These are phyloP conservation scores for Andrena haemorrhoa DNA, from an alignment of 2,888 invertebrate genomes.

Conservation along the genomic window DNA sequence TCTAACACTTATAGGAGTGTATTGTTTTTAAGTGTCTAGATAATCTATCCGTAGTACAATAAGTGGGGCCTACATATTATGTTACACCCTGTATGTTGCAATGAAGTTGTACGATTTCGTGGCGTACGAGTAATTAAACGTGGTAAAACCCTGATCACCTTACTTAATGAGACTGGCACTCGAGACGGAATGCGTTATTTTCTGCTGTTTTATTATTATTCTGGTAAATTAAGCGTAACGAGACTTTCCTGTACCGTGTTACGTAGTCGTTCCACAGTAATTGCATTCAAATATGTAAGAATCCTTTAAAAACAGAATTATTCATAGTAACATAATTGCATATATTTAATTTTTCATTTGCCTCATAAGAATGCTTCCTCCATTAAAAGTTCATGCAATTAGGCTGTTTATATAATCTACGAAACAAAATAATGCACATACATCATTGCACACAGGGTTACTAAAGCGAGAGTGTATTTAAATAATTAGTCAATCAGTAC, in stretches of 20 bases:
- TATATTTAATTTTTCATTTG: background rate
- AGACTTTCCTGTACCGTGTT: background rate
- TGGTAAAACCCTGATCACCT: constrained; percentile 28
- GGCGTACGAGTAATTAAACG: constrained; percentile 51
- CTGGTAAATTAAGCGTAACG: constrained; percentile 18
- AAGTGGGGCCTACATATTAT: too few species aligned
- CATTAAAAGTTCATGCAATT: too few species aligned
- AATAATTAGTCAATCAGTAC: too few species aligned
- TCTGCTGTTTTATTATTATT: constrained; percentile 8
- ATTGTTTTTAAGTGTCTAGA: too few species aligned
- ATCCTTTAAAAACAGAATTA: background rate
- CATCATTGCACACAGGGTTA: too few species aligned
- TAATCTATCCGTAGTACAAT: too few species aligned
- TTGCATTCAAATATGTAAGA: background rate
- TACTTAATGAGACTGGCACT: constrained; percentile 45
- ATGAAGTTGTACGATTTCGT: constrained; percentile 20
- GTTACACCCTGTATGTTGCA: constrained; percentile 1
- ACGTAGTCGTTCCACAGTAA: background rate
- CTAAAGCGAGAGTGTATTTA: too few species aligned
- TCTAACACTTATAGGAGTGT: too few species aligned
- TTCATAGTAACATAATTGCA: constrained; percentile 1
- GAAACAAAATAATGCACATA: too few species aligned
- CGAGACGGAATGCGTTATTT: constrained; percentile 50
- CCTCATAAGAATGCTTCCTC: too few species aligned
- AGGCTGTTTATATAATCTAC: too few species aligned